Base-by-base conservation (phyloP, 2,797 vertebrate genomes). In the Acanthis flammea region DNA sequence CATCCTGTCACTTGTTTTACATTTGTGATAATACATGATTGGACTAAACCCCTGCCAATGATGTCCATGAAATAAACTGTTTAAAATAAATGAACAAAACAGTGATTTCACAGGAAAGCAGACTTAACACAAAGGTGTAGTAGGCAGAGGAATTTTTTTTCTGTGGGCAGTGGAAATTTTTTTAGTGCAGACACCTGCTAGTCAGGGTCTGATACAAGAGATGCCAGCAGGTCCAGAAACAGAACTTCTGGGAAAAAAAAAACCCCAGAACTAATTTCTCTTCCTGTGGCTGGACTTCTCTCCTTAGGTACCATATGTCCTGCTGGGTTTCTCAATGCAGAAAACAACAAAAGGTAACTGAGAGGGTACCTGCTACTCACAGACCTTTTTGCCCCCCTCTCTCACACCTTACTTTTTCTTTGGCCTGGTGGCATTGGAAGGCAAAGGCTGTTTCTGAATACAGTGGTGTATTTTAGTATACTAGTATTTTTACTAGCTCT, bases 311-410 rank as follows among this genome's bases (percentile, higher is more conserved):
- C 17, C 3, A 0, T 12, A 71, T 9, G 10, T 54, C 18, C 44
- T 67, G 14, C 4, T 63, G 27, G 21, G n/a, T 80, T 93, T 86
- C 41, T 53, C 4, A 2, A 23, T 37, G 28, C 7, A 44, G 47
- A 28, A 55, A 62, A 44, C 18, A 61, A 81, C 9, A 23, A 58
- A 84, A 72, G 9, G 27, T 31, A 86, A 67, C 25, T 2, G 4
- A 75, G 23, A 10, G 28, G 70, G 24, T 51, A 70, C 6, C 22
- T 90, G 31, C 45, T 53, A 28, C 28, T 75, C 35, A 19, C 4
- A 19, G 10, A 23, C 3, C 18, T 54, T 53, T 42, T 3, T 15
- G 1, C 0, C 3, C 4, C 7, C 4, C 6, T 3, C 5, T 9
- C 31, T 51, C 63, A 88, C 17, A 51, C 47, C 14, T 81, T 53